Evolutionary conservation across 2,888 invertebrate species (phyloP), one percentile per base, ranked within the genome.

Genomic region (Tetanocera ferruginea): DNA sequence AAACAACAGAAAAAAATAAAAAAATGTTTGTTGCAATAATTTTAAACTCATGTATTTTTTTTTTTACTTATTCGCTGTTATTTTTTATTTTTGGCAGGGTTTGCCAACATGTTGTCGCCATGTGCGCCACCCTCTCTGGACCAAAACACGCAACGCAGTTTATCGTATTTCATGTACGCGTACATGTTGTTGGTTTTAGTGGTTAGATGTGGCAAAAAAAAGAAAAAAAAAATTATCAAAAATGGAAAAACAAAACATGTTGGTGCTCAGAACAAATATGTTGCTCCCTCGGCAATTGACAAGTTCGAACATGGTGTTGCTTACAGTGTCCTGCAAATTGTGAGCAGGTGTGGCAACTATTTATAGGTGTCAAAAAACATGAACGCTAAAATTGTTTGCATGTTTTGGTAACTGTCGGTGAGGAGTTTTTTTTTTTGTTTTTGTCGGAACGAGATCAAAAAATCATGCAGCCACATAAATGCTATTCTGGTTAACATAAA

Each of bases 121-220:
- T n/a, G 8, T 19, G n/a, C 4, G 43, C 67, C 9, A 31, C 6
- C 31, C 31, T 25, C 28, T 23, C 28, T 17, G 51, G 49, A 49
- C 43, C 43, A 43, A n/a, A 34, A 19, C 23, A 14, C 25, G 51
- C 70, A 34, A 25, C 52, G n/a, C 71, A 23, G 34, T 52, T 55
- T 19, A 49, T 28, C 19, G 62, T 23, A 49, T 60, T 73, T 62
- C 62, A 43, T 73, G 73, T 60, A 62, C 31, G 43, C 52, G 72
- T 51, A 69, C 67, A 55, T 78, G 78, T 76, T 72, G 71, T 57
- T 71, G 78, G 78, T 78, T 78, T 75, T 76, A 79, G 78, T 78
- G 73, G 73, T 73, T 37, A 52, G 70, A 51, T 31, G 52, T 9
- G 64, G 8, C 8, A 19, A 55, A 60, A 28, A 23, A 60, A 25